These are phyloP conservation scores for Thaumatotibia leucotreta DNA, from an alignment of 1,140 invertebrate species.

Conservation along the genomic window DNA sequence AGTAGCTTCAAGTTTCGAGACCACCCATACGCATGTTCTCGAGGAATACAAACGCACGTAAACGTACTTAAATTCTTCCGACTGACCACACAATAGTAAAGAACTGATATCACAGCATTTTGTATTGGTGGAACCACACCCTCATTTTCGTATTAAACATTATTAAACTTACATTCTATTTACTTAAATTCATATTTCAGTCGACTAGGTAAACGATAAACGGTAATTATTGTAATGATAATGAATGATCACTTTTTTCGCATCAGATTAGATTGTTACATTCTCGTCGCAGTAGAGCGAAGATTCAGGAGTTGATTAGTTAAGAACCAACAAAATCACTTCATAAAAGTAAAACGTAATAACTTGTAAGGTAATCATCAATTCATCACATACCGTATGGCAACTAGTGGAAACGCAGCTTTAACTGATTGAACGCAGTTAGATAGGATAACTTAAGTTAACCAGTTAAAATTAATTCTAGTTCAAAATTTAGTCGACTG, in stretches of 20 bases:
- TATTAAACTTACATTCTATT: conserved; percentile 41
- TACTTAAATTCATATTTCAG: background rate
- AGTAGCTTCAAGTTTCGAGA: conserved; percentile 6
- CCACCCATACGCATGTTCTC: background rate
- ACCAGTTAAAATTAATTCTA: no score
- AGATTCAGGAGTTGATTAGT: no score
- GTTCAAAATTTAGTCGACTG: background rate
- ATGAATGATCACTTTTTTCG: background rate
- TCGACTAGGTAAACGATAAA: background rate
- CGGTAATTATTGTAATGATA: background rate
- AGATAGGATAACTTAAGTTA: no score
- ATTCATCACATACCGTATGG: no score
- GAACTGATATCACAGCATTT: conserved; percentile 75
- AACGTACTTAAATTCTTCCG: background rate
- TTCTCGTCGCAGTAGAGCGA: no score
- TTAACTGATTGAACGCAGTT: background rate
- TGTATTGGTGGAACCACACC: conserved; percentile 51
- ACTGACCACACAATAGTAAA: conserved; percentile 36
- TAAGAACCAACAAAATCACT: no score
- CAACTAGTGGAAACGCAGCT: no score
- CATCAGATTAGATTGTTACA: no score
- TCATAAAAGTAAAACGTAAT: no score
- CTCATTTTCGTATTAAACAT: conserved; percentile 28
- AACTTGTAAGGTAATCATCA: no score
- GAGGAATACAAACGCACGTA: background rate